Evolutionary conservation across 2,797 vertebrate genomes (phyloP).

Genomic region (Anguilla pacifica): DNA sequence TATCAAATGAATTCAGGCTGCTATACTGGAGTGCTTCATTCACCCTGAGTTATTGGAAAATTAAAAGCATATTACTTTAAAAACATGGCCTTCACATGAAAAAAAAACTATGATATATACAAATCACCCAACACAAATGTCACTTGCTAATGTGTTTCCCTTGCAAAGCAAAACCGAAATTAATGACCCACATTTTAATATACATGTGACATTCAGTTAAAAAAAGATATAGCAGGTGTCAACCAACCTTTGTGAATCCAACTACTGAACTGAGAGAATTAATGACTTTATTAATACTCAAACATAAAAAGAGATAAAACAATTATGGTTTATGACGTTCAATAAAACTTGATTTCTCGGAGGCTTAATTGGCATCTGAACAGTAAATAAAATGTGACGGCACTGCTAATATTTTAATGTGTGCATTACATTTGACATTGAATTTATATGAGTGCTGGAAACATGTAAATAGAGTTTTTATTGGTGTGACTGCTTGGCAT

Average conservation of each 20-base stretch:
- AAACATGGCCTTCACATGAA: not conserved
- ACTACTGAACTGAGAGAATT: not conserved
- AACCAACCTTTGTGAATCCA: not conserved
- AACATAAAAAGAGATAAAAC: not conserved
- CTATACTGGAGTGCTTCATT: not conserved
- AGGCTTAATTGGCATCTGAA: not conserved
- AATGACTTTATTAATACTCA: not conserved
- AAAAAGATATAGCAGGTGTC: not conserved
- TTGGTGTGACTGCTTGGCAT: not conserved
- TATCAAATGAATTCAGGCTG: not conserved
- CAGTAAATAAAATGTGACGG: not conserved
- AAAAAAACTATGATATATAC: not conserved
- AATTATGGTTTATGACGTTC: not conserved
- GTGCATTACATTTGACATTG: not conserved
- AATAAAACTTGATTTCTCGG: not conserved
- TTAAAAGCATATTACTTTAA: not conserved
- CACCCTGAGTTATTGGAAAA: not conserved
- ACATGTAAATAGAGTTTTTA: not conserved
- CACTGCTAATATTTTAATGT: not conserved
- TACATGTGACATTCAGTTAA: not conserved
- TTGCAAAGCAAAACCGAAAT: not conserved
- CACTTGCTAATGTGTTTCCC: not conserved
- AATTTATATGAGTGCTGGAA: not conserved
- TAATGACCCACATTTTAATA: not conserved
- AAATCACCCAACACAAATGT: slow-evolving; percentile 1